phyloP scores from a whole-genome alignment of 2,797 vertebrate genomes.

The Ibycter americanus region DNA sequence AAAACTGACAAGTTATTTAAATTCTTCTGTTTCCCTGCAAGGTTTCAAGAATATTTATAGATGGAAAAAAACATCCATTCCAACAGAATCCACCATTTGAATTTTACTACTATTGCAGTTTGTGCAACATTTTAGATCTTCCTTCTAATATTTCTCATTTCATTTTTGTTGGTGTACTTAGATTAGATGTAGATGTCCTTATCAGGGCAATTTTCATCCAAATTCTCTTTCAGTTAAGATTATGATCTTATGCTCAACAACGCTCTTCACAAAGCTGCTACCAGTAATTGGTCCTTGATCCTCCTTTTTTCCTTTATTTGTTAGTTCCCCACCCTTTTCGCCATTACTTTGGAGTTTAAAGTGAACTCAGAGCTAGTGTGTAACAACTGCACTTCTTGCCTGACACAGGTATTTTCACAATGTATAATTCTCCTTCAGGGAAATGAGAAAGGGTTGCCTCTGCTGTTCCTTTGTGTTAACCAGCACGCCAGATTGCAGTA shows the following conservation, averaged over 20 bases:
- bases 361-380: not conserved
- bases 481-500: not conserved
- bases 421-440: not conserved
- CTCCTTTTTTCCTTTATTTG: not conserved
- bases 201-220: not conserved
- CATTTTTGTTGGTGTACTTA: not conserved
- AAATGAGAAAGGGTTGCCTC: not conserved
- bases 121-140: not conserved
- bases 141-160: not conserved
- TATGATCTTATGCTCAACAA: not conserved
- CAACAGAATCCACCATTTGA: not conserved
- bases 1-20: not conserved
- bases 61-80: not conserved
- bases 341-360: not conserved
- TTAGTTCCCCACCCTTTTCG: not conserved
- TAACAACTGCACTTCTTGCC: not conserved
- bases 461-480: not conserved
- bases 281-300: not conserved
- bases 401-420: not conserved
- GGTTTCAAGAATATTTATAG: not conserved
- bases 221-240: not conserved
- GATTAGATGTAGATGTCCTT: not conserved
- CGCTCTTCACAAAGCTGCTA: not conserved
- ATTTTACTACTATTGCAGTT: not conserved
- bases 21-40: not conserved